A percentile compares a stretch with the other conserved stretches of the same genome.
phyloP scores from a whole-genome alignment of 2,113 vertebrate species.

The Pipa parva region DNA sequence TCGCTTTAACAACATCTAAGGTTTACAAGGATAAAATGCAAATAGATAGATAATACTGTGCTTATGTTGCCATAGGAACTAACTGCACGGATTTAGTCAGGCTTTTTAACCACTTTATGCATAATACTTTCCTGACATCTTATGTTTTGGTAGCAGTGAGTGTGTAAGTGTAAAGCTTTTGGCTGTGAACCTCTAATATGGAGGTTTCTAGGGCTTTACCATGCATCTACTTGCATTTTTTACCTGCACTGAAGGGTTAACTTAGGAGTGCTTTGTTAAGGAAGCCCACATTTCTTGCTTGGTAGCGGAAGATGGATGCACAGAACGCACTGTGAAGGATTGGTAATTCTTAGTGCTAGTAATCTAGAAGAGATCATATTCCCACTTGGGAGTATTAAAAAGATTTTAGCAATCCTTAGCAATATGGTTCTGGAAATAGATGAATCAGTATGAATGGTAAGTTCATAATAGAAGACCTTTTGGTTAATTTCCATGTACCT shows the following conservation, averaged over 20 bases:
- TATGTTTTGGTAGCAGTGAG: not conserved
- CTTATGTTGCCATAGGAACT: conserved; percentile 79
- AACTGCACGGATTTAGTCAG: conserved; percentile 45
- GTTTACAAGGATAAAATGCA: conserved; percentile 63
- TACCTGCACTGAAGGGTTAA: conserved; percentile 7
- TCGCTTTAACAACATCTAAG: too few relatives aligned
- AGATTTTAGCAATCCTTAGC: conserved; percentile 64
- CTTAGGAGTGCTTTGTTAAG: conserved; percentile 6
- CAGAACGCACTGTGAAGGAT: not conserved
- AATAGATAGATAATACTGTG: conserved; percentile 72
- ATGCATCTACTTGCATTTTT: not conserved
- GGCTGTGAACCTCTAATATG: not conserved
- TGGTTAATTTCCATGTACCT: not conserved
- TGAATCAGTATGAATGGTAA: conserved; percentile 76
- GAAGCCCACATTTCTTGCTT: conserved; percentile 1
- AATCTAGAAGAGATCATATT: not conserved
- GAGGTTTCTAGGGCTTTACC: not conserved
- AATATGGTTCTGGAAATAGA: conserved; percentile 71
- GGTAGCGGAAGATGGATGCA: not conserved
- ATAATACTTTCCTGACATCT: not conserved
- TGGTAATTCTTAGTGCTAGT: not conserved
- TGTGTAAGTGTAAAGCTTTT: not conserved
- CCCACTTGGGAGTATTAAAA: conserved; percentile 57
- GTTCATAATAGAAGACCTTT: conserved; percentile 15
- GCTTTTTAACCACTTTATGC: conserved; percentile 19